A percentile compares a stretch with the other conserved stretches of the same genome.
Evolutionary conservation across 2,113 vertebrate species (phyloP).

Genomic region (Cephalopterus ornatus): DNA sequence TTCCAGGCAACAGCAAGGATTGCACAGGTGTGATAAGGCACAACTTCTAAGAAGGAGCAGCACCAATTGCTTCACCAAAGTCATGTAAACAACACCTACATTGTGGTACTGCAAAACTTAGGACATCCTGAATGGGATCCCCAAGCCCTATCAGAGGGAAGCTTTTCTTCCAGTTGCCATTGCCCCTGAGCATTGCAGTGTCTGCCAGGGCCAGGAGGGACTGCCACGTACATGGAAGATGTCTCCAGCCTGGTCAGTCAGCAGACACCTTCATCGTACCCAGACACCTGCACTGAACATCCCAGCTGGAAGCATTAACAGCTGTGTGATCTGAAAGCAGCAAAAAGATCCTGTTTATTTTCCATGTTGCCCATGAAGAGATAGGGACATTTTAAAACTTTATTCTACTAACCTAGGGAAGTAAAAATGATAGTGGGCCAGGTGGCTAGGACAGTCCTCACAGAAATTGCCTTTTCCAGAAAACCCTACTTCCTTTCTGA

Average conservation of each 20-base stretch:
- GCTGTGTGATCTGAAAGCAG: neutral
- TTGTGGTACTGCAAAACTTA: neutral
- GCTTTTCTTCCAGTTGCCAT: neutral
- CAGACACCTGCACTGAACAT: fast-evolving
- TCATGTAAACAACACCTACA: neutral
- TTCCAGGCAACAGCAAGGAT: neutral
- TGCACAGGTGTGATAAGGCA: neutral
- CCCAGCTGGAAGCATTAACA: neutral
- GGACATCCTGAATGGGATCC: neutral
- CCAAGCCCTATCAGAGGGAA: neutral
- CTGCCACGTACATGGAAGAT: neutral
- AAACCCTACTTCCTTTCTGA: neutral
- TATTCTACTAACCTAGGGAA: neutral
- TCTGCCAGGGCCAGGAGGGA: neutral
- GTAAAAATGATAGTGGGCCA: neutral
- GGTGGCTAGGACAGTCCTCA: neutral
- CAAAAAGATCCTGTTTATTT: neutral
- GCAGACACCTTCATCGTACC: neutral
- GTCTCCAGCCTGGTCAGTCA: neutral
- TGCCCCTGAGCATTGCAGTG: neutral
- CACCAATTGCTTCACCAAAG: neutral
- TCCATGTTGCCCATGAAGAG: neutral
- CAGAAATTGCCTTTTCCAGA: neutral
- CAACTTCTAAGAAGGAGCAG: neutral
- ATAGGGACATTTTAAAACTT: neutral